Evolutionary conservation across 1,140 invertebrate genomes (phyloP).

Genomic region (Drosophila santomea): DNA sequence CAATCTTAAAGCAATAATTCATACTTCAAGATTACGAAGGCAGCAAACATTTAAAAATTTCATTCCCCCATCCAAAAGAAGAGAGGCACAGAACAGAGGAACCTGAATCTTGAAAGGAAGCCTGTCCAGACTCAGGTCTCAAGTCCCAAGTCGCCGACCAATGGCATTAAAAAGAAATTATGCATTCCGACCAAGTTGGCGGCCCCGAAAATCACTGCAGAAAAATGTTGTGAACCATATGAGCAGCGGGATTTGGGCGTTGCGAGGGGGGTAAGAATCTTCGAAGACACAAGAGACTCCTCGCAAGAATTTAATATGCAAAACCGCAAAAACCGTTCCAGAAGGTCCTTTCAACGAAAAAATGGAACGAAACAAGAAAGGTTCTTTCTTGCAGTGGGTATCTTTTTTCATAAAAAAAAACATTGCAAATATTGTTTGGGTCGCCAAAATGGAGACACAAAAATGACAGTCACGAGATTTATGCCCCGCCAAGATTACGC

Average conservation of each 20-base stretch:
- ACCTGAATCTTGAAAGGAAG: constrained; percentile 35
- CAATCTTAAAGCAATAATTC: constrained; percentile 84
- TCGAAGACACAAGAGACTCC: constrained; percentile 37
- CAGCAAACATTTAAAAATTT: constrained; percentile 83
- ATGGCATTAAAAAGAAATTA: constrained; percentile 83
- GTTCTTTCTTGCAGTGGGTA: constrained; percentile 43
- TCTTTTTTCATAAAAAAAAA: constrained; percentile 76
- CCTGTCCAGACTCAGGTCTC: constrained; percentile 25
- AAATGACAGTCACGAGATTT: constrained; percentile 83
- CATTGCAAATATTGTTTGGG: constrained; percentile 83
- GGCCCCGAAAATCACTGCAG: constrained; percentile 79
- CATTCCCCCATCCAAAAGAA: constrained; percentile 20
- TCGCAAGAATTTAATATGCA: constrained; percentile 82
- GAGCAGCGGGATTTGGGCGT: constrained; percentile 1
- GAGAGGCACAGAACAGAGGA: constrained; percentile 17
- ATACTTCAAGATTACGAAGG: constrained; percentile 83
- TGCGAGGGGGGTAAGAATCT: neutral
- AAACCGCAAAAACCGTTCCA: constrained; percentile 82
- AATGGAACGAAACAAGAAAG: constrained; percentile 44
- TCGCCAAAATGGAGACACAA: constrained; percentile 84
- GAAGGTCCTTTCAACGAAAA: constrained; percentile 25
- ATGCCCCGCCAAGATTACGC: constrained; percentile 80
- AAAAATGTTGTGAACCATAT: constrained; percentile 65
- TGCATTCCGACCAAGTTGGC: constrained; percentile 81
- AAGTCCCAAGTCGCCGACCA: constrained; percentile 38